These are phyloP conservation scores for Pipistrellus nathusii DNA, from an alignment of 2,797 vertebrate species.

Conservation along the genomic window DNA sequence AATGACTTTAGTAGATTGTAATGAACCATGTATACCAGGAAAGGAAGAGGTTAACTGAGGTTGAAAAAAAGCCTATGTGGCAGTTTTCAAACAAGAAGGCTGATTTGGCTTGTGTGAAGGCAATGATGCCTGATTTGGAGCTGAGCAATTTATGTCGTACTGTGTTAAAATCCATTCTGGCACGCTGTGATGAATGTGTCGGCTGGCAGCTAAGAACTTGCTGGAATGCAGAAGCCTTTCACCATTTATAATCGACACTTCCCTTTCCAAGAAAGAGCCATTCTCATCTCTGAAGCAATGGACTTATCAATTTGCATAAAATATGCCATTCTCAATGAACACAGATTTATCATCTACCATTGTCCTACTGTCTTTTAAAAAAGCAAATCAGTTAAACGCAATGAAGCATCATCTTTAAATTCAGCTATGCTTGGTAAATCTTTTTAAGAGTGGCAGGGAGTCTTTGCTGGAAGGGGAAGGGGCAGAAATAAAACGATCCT, in stretches of 20 bases:
- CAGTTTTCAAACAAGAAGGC: constrained; percentile 75
- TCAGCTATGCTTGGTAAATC: constrained; percentile 18
- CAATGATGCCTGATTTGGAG: constrained; percentile 62
- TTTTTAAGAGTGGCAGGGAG: background rate
- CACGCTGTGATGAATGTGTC: constrained; percentile 66
- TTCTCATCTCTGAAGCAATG: constrained; percentile 51
- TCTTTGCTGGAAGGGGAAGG: background rate
- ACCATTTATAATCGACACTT: constrained; percentile 54
- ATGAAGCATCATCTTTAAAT: constrained; percentile 64
- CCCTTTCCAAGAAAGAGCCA: constrained; percentile 58
- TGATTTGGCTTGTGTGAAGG: constrained; percentile 58
- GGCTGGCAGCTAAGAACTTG: constrained; percentile 72
- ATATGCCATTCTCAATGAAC: constrained; percentile 57
- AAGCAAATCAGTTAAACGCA: constrained; percentile 35
- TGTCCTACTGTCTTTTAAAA: constrained; percentile 43
- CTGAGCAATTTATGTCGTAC: constrained; percentile 68
- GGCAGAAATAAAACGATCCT: constrained; percentile 42
- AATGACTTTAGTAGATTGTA: background rate
- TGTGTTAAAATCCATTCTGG: constrained; percentile 72
- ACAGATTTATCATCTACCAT: constrained; percentile 60
- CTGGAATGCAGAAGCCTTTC: constrained; percentile 63
- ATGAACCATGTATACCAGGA: background rate
- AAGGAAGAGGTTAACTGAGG: constrained; percentile 61
- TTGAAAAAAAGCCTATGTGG: constrained; percentile 25
- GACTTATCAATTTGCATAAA: constrained; percentile 73